These are phyloP conservation scores for Parelbella ahira DNA, from an alignment of 2,888 invertebrate genomes.

Conservation along the genomic window DNA sequence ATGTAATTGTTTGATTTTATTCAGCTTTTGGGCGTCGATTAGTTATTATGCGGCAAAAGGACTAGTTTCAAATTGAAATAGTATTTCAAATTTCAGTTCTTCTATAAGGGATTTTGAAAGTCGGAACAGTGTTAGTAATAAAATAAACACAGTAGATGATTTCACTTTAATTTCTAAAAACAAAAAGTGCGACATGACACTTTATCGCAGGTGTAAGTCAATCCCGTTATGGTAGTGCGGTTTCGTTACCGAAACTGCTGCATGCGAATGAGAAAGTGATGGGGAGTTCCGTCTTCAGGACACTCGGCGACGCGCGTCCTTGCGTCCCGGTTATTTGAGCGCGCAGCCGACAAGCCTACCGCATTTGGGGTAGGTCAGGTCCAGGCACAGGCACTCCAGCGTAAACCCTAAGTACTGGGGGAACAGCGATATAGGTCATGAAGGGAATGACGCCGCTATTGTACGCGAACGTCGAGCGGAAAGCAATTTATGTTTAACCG, in stretches of 20 bases:
- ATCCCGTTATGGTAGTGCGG: conserved; percentile 3
- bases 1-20: too few relatives aligned
- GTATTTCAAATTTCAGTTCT: too few relatives aligned
- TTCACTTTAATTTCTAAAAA: background rate
- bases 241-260: conserved; percentile 10
- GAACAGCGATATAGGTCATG: conserved; percentile 68
- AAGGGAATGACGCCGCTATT: conserved; percentile 44
- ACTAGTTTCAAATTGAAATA: too few relatives aligned
- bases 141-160: too few relatives aligned
- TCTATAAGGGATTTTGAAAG: too few relatives aligned
- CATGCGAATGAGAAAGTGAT: conserved; percentile 33
- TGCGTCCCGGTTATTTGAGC: conserved; percentile 66
- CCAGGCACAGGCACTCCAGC: conserved; percentile 60
- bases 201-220: conserved; percentile 15
- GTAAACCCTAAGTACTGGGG: conserved; percentile 72
- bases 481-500: conserved; percentile 45
- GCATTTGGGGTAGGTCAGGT: conserved; percentile 68
- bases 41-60: too few relatives aligned
- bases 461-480: conserved; percentile 47
- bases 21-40: too few relatives aligned
- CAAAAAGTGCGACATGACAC: conserved; percentile 13
- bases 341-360: conserved; percentile 54
- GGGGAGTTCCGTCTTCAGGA: conserved; percentile 52
- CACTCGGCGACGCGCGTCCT: conserved; percentile 42
- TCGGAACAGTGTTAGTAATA: too few relatives aligned